Percentiles rank a stretch among this genome's conserved stretches.
Conservation (phyloP, 2,797 vertebrate genomes). For the Argentina silus region DNA sequence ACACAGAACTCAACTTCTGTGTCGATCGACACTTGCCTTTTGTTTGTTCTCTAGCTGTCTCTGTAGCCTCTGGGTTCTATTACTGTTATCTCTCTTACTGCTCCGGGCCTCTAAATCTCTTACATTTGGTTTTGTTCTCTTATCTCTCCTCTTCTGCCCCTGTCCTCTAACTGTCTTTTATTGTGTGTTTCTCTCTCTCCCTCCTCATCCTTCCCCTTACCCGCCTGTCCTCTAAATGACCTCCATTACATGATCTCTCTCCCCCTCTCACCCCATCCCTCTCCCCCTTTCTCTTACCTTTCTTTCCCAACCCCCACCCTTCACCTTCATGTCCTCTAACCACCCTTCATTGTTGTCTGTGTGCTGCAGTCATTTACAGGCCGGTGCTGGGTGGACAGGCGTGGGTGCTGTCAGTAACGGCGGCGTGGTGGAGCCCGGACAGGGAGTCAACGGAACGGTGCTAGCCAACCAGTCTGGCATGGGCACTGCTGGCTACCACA, state of each 20-base stretch:
- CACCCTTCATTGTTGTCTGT: constrained; percentile 5
- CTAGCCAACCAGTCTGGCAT: constrained; percentile 88
- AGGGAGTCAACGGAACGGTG: constrained; percentile 89
- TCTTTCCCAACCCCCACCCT: not conserved
- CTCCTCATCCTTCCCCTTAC: not conserved
- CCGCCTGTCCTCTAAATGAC: not conserved
- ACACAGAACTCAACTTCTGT: too few relatives aligned
- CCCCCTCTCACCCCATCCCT: not conserved
- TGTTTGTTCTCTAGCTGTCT: too few relatives aligned
- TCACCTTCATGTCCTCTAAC: not conserved
- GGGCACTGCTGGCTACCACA: constrained; percentile 90
- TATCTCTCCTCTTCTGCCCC: not conserved
- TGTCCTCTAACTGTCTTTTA: not conserved
- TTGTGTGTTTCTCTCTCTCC: not conserved
- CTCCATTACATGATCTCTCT: not conserved
- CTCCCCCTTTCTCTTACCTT: not conserved
- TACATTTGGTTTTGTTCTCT: not conserved
- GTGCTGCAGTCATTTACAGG: constrained; percentile 80
- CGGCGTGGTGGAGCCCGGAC: constrained; percentile 82
- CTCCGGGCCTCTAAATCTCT: not conserved
- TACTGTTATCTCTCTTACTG: not conserved
- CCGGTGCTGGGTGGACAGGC: constrained; percentile 88
- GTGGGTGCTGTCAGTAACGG: constrained; percentile 79
- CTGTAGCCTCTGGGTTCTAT: not conserved
- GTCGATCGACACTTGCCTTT: too few relatives aligned